Conservation (phyloP, 2,888 invertebrate species). For the Adelognathus sp. region DNA sequence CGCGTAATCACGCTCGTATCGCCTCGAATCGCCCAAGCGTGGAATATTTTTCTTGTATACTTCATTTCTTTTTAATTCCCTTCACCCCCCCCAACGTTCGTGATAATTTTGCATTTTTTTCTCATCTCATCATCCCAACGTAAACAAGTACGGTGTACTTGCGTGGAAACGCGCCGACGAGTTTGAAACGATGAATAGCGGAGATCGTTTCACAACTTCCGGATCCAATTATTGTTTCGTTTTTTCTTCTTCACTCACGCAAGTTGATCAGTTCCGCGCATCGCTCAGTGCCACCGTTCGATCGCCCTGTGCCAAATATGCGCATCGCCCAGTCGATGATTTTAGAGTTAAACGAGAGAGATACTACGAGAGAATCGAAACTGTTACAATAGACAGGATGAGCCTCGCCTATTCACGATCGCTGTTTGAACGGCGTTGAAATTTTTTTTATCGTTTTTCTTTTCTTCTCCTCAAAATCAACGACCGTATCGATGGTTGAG, state of each 20-base stretch:
- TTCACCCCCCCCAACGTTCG: too few species aligned
- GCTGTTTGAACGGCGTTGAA: background rate
- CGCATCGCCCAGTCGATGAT: too few species aligned
- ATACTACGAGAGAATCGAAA: background rate
- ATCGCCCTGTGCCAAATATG: conserved; percentile 32
- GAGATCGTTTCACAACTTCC: conserved; percentile 27
- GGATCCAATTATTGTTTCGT: conserved; percentile 27
- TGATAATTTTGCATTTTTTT: too few species aligned
- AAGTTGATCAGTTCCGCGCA: too few species aligned
- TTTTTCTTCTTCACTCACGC: too few species aligned
- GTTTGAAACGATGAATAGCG: background rate
- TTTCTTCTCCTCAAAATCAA: too few species aligned
- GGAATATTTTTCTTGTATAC: too few species aligned
- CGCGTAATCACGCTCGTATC: too few species aligned
- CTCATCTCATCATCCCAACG: background rate
- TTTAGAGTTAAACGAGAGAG: too few species aligned
- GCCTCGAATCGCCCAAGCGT: too few species aligned
- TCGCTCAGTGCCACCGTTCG: conserved; percentile 23
- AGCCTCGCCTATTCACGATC: conserved; percentile 13
- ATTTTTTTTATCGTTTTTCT: background rate
- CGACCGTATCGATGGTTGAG: conserved; percentile 13
- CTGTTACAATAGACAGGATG: conserved; percentile 38
- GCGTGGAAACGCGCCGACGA: too few species aligned
- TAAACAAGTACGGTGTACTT: background rate
- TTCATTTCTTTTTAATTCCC: too few species aligned